Evolutionary conservation across 1,140 invertebrate species (phyloP).

Genomic region (Eriocheir sinensis): DNA sequence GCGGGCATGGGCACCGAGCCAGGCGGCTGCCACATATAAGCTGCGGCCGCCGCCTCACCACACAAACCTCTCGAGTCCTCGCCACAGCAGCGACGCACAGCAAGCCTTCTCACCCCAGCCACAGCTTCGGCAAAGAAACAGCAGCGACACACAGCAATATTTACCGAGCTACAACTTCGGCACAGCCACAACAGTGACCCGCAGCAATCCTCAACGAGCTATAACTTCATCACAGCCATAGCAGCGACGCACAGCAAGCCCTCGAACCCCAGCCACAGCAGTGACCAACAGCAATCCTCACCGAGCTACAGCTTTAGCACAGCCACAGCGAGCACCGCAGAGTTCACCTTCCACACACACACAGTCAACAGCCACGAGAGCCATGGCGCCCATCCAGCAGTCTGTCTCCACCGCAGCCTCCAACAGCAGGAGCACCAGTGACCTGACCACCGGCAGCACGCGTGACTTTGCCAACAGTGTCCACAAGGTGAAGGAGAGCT

Average conservation of each 20-base stretch:
- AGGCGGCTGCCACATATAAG: not conserved
- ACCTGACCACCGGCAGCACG: not conserved
- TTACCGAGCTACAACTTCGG: not conserved
- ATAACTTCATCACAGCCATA: not conserved
- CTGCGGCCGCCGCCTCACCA: not conserved
- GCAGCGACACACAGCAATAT: not conserved
- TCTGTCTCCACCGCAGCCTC: not conserved
- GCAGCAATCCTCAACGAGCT: not conserved
- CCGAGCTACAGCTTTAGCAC: not conserved
- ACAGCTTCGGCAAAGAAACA: no score
- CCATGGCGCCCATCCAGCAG: slow-evolving; percentile 41
- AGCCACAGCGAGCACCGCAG: no score
- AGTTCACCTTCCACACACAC: no score
- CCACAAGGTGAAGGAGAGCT: not conserved
- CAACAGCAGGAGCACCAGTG: no score
- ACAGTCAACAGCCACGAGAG: no score
- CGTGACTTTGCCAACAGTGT: not conserved
- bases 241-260: not conserved
- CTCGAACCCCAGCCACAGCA: not conserved
- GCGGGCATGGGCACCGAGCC: not conserved
- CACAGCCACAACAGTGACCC: not conserved
- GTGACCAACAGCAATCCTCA: not conserved
- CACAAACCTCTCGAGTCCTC: not conserved
- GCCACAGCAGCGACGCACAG: not conserved
- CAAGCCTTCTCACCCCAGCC: not conserved